Percentiles rank a stretch among this genome's conserved stretches.
Evolutionary conservation across 2,797 vertebrate species (phyloP).

Genomic region (Bovichtus diacanthus): DNA sequence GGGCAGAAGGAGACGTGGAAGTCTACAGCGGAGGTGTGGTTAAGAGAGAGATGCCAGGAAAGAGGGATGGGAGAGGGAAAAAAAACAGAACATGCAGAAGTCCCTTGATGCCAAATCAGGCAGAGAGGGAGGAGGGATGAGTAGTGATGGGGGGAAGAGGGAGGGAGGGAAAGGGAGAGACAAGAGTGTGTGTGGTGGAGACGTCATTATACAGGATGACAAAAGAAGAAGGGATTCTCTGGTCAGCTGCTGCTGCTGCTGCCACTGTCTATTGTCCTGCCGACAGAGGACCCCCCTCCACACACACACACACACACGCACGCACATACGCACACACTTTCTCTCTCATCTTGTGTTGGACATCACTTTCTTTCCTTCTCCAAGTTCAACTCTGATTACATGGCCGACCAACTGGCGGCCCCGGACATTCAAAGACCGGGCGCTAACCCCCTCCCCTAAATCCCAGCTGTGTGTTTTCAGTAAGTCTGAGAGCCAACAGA

Average conservation of each 20-base stretch:
- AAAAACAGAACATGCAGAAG: conserved; percentile 21
- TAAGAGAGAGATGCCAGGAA: background rate
- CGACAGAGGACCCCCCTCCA: conserved; percentile 38
- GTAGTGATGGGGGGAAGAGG: background rate
- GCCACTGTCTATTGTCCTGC: conserved; percentile 69
- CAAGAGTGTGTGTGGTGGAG: conserved; percentile 56
- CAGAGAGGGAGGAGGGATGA: conserved; percentile 23
- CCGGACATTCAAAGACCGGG: conserved; percentile 53
- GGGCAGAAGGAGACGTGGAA: background rate
- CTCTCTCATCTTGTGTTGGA: conserved; percentile 39
- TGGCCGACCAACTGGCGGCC: conserved; percentile 61
- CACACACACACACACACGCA: conserved; percentile 38
- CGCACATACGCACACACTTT: conserved; percentile 41
- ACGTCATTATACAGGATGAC: conserved; percentile 71
- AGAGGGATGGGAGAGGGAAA: background rate
- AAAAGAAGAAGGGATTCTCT: conserved; percentile 73
- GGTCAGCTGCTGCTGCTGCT: conserved; percentile 73
- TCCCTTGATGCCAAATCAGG: conserved; percentile 29
- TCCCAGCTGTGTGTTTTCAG: conserved; percentile 66
- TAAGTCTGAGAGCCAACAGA: conserved; percentile 59
- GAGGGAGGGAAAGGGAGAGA: background rate
- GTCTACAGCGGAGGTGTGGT: background rate
- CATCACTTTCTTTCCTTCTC: conserved; percentile 66
- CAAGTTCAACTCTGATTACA: conserved; percentile 74
- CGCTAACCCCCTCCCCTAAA: conserved; percentile 16